Percentiles rank a stretch among this genome's conserved stretches.
phyloP scores from a whole-genome alignment of 53 echinoderm and acorn worm species.

The Stichopus horrens region DNA sequence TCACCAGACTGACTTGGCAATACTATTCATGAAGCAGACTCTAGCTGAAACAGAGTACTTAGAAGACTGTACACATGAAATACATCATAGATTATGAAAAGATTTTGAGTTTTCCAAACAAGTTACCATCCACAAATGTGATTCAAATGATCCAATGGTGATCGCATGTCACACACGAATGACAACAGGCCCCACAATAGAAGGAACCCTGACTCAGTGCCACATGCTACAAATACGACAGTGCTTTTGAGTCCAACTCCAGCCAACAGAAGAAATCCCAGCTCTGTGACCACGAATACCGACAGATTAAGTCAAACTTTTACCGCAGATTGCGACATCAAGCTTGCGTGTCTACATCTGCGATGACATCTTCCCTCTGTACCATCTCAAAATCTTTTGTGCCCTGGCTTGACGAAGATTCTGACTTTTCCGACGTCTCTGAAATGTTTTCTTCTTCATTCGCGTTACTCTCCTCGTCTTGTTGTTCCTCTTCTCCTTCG shows the following conservation, averaged over 20 bases:
- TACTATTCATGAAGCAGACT: too few relatives aligned
- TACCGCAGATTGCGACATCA: not conserved
- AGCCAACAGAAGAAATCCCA: not conserved
- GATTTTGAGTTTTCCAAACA: too few relatives aligned
- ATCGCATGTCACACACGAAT: too few relatives aligned
- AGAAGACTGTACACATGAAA: too few relatives aligned
- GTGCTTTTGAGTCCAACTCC: not conserved
- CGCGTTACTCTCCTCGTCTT: slow-evolving; percentile 30
- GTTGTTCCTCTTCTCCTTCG: not conserved
- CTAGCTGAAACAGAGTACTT: too few relatives aligned
- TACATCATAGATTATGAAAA: too few relatives aligned
- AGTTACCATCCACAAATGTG: too few relatives aligned
- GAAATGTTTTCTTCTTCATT: slow-evolving; percentile 41
- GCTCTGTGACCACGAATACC: not conserved
- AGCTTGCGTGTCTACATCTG: slow-evolving; percentile 7
- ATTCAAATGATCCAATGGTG: too few relatives aligned
- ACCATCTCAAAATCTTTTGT: slow-evolving; percentile 92
- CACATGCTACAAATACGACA: not conserved
- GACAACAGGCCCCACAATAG: too few relatives aligned
- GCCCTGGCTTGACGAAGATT: slow-evolving; percentile 58
- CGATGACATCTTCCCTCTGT: slow-evolving; percentile 59
- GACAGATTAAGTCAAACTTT: not conserved
- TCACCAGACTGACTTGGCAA: too few relatives aligned
- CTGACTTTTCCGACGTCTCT: slow-evolving; percentile 55
- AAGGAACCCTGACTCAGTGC: not conserved